Evolutionary conservation across 2,797 vertebrate species (phyloP).

Genomic region (Staurois parvus): DNA sequence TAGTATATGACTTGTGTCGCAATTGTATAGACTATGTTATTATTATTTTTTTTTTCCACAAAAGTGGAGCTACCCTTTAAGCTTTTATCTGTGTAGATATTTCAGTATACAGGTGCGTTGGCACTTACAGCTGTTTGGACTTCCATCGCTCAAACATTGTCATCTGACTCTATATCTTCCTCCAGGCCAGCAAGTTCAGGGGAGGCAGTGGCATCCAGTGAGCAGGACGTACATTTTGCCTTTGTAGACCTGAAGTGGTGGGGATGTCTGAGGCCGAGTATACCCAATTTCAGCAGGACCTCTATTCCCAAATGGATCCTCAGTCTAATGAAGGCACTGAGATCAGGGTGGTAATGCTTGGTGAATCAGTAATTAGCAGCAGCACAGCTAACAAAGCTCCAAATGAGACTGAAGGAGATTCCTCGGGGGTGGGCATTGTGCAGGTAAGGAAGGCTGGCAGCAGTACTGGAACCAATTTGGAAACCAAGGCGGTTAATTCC

Average conservation of each 20-base stretch:
- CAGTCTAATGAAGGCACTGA: conserved; percentile 71
- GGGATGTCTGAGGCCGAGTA: conserved; percentile 84
- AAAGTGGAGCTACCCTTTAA: too few relatives aligned
- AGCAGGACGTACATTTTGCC: conserved; percentile 75
- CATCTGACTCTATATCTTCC: conserved; percentile 3
- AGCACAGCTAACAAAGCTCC: too few relatives aligned
- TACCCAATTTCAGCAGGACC: conserved; percentile 77
- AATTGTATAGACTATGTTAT: too few relatives aligned
- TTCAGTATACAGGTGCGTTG: too few relatives aligned
- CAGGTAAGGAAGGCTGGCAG: conserved; percentile 68
- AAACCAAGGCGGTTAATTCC: conserved; percentile 64
- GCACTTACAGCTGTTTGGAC: conserved; percentile 20
- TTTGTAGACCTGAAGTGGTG: conserved; percentile 69
- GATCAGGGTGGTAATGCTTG: too few relatives aligned
- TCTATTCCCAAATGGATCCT: conserved; percentile 68
- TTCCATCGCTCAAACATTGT: conserved; percentile 31
- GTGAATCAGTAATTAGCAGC: too few relatives aligned
- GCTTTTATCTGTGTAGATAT: too few relatives aligned
- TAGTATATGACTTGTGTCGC: too few relatives aligned
- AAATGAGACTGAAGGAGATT: conserved; percentile 12
- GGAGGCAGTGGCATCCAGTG: conserved; percentile 60
- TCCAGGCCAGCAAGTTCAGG: too few relatives aligned
- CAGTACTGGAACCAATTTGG: conserved; percentile 66
- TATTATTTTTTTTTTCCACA: too few relatives aligned
- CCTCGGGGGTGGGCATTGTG: conserved; percentile 70